Evolutionary conservation across 1,140 invertebrate genomes (phyloP).

Genomic region (Aphaenogaster floridana): DNA sequence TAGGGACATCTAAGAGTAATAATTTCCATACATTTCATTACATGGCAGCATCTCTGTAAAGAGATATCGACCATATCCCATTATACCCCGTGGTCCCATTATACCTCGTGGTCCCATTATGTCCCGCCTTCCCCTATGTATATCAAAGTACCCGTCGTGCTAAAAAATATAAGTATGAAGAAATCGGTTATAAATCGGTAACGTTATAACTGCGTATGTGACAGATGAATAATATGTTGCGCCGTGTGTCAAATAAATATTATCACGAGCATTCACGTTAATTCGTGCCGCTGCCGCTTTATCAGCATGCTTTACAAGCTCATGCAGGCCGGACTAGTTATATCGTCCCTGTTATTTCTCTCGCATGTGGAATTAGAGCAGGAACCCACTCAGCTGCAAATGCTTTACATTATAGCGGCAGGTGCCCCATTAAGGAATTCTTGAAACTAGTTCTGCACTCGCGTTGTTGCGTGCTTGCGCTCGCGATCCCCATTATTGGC

Average conservation of each 20-base stretch:
- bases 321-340: slow-evolving; percentile 32
- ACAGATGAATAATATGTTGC: not conserved
- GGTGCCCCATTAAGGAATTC: slow-evolving; percentile 66
- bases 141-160: not conserved
- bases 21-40: too few species aligned
- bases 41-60: too few species aligned
- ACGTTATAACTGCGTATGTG: not conserved
- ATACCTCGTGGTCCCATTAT: too few species aligned
- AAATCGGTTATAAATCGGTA: not conserved
- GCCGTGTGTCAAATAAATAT: slow-evolving; percentile 21
- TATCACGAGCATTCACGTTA: slow-evolving; percentile 26
- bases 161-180: not conserved
- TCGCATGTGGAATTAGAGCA: slow-evolving; percentile 47
- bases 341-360: slow-evolving; percentile 41
- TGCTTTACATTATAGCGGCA: slow-evolving; percentile 60
- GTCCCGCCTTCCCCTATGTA: not conserved
- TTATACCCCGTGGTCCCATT: too few species aligned
- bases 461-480: slow-evolving; percentile 67
- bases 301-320: slow-evolving; percentile 40
- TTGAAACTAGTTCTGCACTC: slow-evolving; percentile 61
- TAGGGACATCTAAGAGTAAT: too few species aligned
- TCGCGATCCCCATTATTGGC: slow-evolving; percentile 63
- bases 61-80: too few species aligned
- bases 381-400: slow-evolving; percentile 36
- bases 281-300: not conserved